These are phyloP conservation scores for Sesia apiformis DNA, from an alignment of 2,888 invertebrate genomes.

Conservation along the genomic window DNA sequence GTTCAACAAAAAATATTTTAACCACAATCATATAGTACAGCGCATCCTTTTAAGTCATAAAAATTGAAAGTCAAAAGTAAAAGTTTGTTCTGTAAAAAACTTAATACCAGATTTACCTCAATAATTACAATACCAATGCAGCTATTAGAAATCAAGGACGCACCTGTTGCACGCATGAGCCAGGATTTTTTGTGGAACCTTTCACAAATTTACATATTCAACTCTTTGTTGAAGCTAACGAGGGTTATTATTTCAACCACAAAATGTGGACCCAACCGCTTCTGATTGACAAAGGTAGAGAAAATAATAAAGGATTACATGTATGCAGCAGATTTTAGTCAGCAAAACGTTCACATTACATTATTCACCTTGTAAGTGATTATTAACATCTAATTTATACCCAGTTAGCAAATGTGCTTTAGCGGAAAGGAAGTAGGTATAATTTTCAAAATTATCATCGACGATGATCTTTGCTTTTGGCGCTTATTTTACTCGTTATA, in stretches of 20 bases:
- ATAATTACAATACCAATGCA: conserved; percentile 42
- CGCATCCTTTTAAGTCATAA: conserved; percentile 2
- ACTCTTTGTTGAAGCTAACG: conserved; percentile 58
- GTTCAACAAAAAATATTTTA: neutral
- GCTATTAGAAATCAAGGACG: conserved; percentile 60
- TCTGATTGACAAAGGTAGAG: conserved; percentile 56
- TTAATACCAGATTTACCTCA: conserved; percentile 35
- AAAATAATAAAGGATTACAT: conserved; percentile 40
- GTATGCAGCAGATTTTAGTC: conserved; percentile 19
- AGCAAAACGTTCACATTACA: conserved; percentile 26
- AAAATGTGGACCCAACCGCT: conserved; percentile 53
- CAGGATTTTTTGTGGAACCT: conserved; percentile 59
- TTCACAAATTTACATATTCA: conserved; percentile 66
- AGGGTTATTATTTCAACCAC: conserved; percentile 68
- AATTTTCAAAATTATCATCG: neutral
- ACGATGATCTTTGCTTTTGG: too few relatives aligned
- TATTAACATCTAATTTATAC: conserved; percentile 44
- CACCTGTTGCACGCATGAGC: conserved; percentile 61
- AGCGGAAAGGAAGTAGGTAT: neutral
- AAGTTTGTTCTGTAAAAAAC: conserved; percentile 30
- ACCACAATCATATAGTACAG: neutral
- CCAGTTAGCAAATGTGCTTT: conserved; percentile 27
- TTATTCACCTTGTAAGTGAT: conserved; percentile 54
- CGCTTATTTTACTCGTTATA: too few relatives aligned
- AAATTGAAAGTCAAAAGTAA: conserved; percentile 56